Evolutionary conservation across 2,888 invertebrate genomes (phyloP).

Genomic region (Troglohyphantes excavatus): DNA sequence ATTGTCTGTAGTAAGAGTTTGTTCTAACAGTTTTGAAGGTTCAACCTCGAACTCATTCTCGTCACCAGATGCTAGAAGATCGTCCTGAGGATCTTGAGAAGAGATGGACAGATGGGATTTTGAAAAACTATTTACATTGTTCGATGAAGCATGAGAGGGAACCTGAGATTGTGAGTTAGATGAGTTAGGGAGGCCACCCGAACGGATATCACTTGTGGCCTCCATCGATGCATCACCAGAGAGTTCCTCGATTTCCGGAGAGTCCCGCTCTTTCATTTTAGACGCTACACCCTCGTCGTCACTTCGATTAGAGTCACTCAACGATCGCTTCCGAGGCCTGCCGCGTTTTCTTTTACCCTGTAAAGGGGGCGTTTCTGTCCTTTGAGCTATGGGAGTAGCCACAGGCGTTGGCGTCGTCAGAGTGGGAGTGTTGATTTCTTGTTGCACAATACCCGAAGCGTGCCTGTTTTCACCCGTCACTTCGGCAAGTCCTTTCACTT

Average conservation of each 20-base stretch:
- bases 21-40: conserved; percentile 79
- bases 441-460: conserved; percentile 73
- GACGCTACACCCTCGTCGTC: conserved; percentile 74
- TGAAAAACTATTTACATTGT: conserved; percentile 72
- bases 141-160: conserved; percentile 67
- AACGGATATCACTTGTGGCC: conserved; percentile 73
- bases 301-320: conserved; percentile 74
- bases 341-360: conserved; percentile 77
- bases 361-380: conserved; percentile 78
- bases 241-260: conserved; percentile 77
- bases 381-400: conserved; percentile 54
- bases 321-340: conserved; percentile 75
- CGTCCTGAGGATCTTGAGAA: conserved; percentile 73
- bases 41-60: conserved; percentile 78
- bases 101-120: conserved; percentile 72
- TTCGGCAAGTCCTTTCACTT: conserved; percentile 90
- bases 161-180: conserved; percentile 78
- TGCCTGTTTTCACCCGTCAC: conserved; percentile 89
- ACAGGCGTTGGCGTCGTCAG: conserved; percentile 35
- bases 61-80: conserved; percentile 73
- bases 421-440: conserved; percentile 63
- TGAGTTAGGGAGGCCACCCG: conserved; percentile 66
- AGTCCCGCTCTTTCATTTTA: conserved; percentile 78
- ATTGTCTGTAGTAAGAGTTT: conserved; percentile 79
- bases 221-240: conserved; percentile 76